Evolutionary conservation across 2,888 invertebrate genomes (phyloP), one percentile per base, ranked within the genome.

Genomic region (Scelioninae gen. 1): DNA sequence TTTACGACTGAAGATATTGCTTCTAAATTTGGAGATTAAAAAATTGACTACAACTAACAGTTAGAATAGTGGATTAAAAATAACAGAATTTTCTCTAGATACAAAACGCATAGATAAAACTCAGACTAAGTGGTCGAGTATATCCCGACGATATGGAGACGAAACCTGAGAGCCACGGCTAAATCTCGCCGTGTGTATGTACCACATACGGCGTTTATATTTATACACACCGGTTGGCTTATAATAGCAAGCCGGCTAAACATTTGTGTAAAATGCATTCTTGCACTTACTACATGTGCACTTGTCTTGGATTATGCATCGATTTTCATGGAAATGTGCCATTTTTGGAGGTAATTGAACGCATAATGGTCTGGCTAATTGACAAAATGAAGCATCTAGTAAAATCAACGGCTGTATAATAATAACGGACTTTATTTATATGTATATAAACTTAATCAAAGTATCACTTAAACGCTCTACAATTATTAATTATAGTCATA

Each of bases 91-190:
- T 76, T 62, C 71, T 76, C 66, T 68, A 38, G 85, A 86, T 86
- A 85, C 86, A 83, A 85, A 80, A 83, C 78, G 71, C 81, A 85
- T 85, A 85, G 77, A 62, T 81, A 86, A 16, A 51, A 80, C 68
- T 53, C 49, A 47, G 62, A 49, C 62, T 79, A 62, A 60, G 77
- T 82, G 79, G 80, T 83, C 86, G 69, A 83, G 88, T 86, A 88
- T 89, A 90, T 89, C 88, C 87, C 87, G 88, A 87, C 86, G 90
- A 89, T 87, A 90, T 86, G 87, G 84, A 88, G 86, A 88, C 88
- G 91, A 91, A 91, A 91, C 90, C 88, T 86, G 91, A 91, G 91
- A 91, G 88, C 85, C 86, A 83, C 85, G 87, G 71, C 88, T 79
- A 85, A 83, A 82, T 60, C 80, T 85, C 60, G 83, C 85, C 86